A percentile compares a stretch with the other conserved stretches of the same genome.
These are phyloP conservation scores for Aradophagus sp. DNA, from an alignment of 1,140 invertebrate species.

Conservation along the genomic window DNA sequence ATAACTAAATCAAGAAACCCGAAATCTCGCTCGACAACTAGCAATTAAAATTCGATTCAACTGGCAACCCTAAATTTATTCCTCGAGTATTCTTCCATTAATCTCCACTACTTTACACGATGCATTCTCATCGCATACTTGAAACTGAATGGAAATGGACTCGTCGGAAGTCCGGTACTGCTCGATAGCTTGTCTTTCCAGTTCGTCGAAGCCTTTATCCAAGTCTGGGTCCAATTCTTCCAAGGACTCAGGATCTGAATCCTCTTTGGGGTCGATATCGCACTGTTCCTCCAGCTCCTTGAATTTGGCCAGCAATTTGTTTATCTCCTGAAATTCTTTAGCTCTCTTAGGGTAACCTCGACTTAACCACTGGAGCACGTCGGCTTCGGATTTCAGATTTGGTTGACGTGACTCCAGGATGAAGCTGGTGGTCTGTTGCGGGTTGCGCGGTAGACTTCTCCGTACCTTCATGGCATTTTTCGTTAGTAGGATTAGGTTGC, in stretches of 20 bases:
- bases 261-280: slow-evolving; percentile 13
- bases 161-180: slow-evolving; percentile 70
- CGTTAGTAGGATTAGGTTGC: slow-evolving; percentile 70
- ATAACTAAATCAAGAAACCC: too few species aligned
- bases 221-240: too few species aligned
- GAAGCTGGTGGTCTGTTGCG: slow-evolving; percentile 58
- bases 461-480: slow-evolving; percentile 69
- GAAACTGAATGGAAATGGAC: slow-evolving; percentile 65
- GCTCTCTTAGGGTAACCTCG: slow-evolving; percentile 58
- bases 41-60: too few species aligned
- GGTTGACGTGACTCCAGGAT: slow-evolving; percentile 58
- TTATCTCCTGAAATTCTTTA: slow-evolving; percentile 40
- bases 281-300: slow-evolving; percentile 46
- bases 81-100: too few species aligned
- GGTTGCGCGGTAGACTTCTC: slow-evolving; percentile 59
- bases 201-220: slow-evolving; percentile 65
- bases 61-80: too few species aligned
- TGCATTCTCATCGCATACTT: too few species aligned
- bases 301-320: slow-evolving; percentile 49
- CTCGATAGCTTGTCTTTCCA: slow-evolving; percentile 69
- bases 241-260: slow-evolving; percentile 58
- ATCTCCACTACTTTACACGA: too few species aligned
- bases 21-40: too few species aligned
- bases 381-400: slow-evolving; percentile 52
- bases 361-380: slow-evolving; percentile 64